These are phyloP conservation scores for Mormyrus iriodes DNA, from an alignment of 2,113 vertebrate species.

Conservation along the genomic window DNA sequence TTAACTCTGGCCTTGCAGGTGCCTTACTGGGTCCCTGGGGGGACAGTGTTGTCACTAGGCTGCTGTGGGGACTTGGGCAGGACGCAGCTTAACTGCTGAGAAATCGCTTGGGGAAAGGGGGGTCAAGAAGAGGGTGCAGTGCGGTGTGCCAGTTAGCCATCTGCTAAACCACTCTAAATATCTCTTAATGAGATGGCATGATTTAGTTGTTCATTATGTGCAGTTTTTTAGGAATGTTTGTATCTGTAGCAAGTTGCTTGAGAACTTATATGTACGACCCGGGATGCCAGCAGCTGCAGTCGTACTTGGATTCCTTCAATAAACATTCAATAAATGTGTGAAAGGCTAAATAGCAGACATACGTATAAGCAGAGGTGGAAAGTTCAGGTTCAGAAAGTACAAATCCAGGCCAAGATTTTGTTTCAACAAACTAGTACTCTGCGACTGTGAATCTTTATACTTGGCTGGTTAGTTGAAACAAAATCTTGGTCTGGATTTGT, in stretches of 20 bases:
- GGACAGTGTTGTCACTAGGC: not conserved
- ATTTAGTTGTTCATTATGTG: not conserved
- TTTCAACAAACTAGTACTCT: not conserved
- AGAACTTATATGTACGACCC: not conserved
- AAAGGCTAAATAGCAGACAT: not conserved
- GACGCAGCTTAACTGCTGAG: not conserved
- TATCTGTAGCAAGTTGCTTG: not conserved
- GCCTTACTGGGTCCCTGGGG: not conserved
- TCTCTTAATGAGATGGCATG: not conserved
- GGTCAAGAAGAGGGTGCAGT: not conserved
- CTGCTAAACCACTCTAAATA: not conserved
- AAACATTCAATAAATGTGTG: not conserved
- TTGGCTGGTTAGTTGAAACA: not conserved
- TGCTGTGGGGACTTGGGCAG: not conserved
- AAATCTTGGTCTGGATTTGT: not conserved
- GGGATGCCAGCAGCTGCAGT: not conserved
- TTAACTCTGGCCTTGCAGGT: not conserved
- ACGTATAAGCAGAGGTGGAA: not conserved
- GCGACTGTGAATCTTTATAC: not conserved
- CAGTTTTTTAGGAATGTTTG: not conserved
- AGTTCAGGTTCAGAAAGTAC: not conserved
- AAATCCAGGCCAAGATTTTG: not conserved
- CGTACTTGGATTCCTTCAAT: not conserved
- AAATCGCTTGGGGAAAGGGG: not conserved
- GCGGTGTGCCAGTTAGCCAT: not conserved